phyloP scores from a whole-genome alignment of 2,888 invertebrate species.

The Nomada fabriciana region DNA sequence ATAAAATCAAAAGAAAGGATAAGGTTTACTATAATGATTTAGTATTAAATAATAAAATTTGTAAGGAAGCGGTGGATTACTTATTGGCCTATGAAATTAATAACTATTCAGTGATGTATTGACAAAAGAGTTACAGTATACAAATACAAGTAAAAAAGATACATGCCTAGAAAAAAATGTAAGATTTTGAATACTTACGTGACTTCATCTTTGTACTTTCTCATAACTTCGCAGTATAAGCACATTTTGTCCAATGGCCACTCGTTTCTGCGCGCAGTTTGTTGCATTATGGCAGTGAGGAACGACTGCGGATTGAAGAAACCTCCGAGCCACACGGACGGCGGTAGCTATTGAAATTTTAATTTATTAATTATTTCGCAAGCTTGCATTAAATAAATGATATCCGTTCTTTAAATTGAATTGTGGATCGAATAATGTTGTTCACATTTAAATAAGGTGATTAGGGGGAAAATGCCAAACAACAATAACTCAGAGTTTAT shows the following conservation, averaged over 20 bases:
- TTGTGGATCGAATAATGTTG: no score
- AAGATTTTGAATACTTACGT: slow-evolving; percentile 83
- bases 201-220: slow-evolving; percentile 94
- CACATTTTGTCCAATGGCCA: slow-evolving; percentile 99
- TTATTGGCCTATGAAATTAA: no score
- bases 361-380: background rate
- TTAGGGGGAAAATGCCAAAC: background rate
- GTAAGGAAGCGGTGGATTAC: no score
- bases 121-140: no score
- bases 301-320: slow-evolving; percentile 99
- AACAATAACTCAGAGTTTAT: background rate
- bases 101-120: no score
- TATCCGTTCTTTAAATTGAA: no score
- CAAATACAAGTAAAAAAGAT: background rate
- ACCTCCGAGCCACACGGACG: slow-evolving; percentile 96
- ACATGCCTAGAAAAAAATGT: background rate
- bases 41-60: no score
- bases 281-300: slow-evolving; percentile 98
- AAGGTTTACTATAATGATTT: no score
- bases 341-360: slow-evolving; percentile 87
- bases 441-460: background rate
- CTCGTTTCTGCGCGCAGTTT: slow-evolving; percentile 97
- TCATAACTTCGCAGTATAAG: slow-evolving; percentile 97
- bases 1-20: no score
- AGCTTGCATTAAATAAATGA: background rate